Evolutionary conservation across 2,113 vertebrate species (phyloP).

Genomic region (Saguinus midas): DNA sequence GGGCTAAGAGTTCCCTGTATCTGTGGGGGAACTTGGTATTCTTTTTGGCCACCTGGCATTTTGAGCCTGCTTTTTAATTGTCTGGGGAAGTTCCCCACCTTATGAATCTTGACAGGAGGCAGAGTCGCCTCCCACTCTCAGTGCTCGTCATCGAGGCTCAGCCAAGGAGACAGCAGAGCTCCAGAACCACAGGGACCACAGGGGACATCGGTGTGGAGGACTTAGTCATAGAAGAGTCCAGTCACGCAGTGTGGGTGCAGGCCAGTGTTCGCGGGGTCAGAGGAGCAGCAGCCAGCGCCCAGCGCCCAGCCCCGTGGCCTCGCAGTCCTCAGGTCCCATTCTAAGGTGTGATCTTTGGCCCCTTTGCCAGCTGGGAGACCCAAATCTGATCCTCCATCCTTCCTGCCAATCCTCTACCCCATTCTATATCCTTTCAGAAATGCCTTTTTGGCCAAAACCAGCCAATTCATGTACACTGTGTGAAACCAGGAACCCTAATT

Average conservation of each 20-base stretch:
- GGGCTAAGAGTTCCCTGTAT: background rate
- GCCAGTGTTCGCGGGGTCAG: background rate
- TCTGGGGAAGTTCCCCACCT: background rate
- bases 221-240: background rate
- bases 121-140: background rate
- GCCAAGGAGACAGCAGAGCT: background rate
- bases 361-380: background rate
- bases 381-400: background rate
- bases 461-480: background rate
- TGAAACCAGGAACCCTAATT: background rate
- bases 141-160: background rate
- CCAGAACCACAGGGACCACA: background rate
- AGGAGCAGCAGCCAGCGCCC: fast-evolving
- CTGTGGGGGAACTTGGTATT: background rate
- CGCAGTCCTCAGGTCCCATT: background rate
- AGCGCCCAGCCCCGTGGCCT: fast-evolving
- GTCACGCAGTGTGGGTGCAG: fast-evolving
- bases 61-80: background rate
- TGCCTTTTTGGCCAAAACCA: background rate
- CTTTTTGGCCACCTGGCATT: background rate
- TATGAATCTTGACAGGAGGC: background rate
- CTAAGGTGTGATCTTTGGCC: background rate
- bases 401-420: background rate
- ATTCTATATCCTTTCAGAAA: background rate
- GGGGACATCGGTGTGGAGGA: no score